Evolutionary conservation across 2,797 vertebrate genomes (phyloP).

Genomic region (Cryptoblepharus egeriae): DNA sequence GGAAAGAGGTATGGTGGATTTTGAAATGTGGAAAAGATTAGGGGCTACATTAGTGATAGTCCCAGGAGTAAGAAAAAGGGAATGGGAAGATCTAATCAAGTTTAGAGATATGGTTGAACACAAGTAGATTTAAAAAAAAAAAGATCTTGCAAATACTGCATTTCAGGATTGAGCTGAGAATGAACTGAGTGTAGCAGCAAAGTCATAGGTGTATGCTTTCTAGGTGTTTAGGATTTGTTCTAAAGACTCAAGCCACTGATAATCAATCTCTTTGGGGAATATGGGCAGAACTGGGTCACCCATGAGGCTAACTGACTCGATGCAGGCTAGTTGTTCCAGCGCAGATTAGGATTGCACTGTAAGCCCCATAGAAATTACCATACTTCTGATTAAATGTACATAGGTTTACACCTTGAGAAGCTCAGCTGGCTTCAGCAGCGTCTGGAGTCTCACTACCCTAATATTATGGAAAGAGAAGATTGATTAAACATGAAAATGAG

Average conservation of each 20-base stretch:
- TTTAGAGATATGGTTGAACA: not conserved
- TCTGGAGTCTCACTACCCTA: not conserved
- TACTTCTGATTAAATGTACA: too few relatives aligned
- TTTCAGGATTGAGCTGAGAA: not conserved
- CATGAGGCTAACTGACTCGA: too few relatives aligned
- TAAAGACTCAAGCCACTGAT: not conserved
- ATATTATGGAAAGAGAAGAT: not conserved
- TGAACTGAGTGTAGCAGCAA: not conserved
- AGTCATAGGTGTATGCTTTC: not conserved
- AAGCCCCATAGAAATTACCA: too few relatives aligned
- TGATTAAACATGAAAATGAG: constrained; percentile 39
- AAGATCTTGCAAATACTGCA: not conserved
- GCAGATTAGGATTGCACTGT: too few relatives aligned
- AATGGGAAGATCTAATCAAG: not conserved
- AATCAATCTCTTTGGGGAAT: not conserved
- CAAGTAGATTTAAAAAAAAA: not conserved
- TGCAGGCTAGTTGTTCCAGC: too few relatives aligned
- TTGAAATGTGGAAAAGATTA: not conserved
- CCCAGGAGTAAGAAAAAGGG: not conserved
- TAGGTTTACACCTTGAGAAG: not conserved
- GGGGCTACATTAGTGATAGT: not conserved
- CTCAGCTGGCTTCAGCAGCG: not conserved
- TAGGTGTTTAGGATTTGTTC: not conserved
- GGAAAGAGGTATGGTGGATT: not conserved
- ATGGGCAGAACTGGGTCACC: too few relatives aligned